Base-by-base conservation (phyloP, 2,797 vertebrate genomes). In the Coracias cyanogaster region DNA sequence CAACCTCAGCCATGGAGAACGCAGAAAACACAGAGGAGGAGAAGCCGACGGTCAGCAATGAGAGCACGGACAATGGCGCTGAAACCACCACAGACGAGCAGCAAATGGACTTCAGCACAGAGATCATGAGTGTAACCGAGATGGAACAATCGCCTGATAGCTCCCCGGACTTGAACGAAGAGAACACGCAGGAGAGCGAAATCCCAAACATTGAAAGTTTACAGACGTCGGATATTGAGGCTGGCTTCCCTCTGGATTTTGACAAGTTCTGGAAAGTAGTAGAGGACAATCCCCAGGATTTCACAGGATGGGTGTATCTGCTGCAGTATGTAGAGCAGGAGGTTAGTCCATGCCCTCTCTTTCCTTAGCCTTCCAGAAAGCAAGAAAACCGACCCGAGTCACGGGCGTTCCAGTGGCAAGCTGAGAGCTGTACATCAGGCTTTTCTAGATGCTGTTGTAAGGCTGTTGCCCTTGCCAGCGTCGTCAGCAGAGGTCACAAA, bases 301-400 rank as follows among this genome's bases (percentile, higher is more conserved):
- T 99, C 98, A 99, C 99, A 25, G 98, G 98, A 57, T 99, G 99
- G 99, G 99, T 99, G 12, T 99, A 99, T 96, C 98, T 99, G 14
- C 98, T 99, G 91, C 99, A 99, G 93, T 99, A 99, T 64, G 99
- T 99, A 33, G 99, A 99, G 96, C 99, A 99, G 97, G 99, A 99
- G 99, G 99, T 99, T 77, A 98, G 98, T 97, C 67, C 37, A 4
- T 65, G n/a, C 5, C 17, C 61, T 21, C 46, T 28, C 41, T 15
- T 16, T 74, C 29, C 55, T 72, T 67, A 6, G 18, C 12, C 10
- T 93, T 6, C 33, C 29, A 5, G 5, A 71, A 49, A 17, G 16
- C 39, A 9, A 52, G 10, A 13, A 29, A 51, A 11, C 21, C 33
- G 2, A 17, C 33, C 3, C 19, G 21, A 39, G 14, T 18, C 1